These are phyloP conservation scores for Apteryx mantelli DNA, from an alignment of 2,113 vertebrate genomes.

Conservation along the genomic window DNA sequence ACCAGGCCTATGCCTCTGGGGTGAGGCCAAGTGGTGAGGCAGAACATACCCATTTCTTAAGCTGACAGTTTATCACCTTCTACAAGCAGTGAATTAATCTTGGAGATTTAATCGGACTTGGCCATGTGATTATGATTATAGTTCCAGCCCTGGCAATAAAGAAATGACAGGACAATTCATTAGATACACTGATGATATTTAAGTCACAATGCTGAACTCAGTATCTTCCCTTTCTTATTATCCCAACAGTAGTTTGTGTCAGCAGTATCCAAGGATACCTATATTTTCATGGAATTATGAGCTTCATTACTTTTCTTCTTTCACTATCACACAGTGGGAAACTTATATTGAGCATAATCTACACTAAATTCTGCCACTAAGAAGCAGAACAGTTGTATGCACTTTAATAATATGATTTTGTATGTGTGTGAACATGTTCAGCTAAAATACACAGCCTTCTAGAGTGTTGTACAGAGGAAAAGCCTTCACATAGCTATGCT, in stretches of 20 bases:
- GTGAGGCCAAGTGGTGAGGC: background rate
- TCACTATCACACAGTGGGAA: slow-evolving; percentile 18
- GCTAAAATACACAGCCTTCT: background rate
- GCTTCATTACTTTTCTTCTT: slow-evolving; percentile 52
- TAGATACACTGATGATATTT: slow-evolving; percentile 41
- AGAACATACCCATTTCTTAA: slow-evolving; percentile 21
- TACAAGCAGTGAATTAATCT: slow-evolving; percentile 60
- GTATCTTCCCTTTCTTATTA: slow-evolving; percentile 22
- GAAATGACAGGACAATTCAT: slow-evolving; percentile 52
- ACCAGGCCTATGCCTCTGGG: background rate
- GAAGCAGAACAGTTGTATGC: background rate
- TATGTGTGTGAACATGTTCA: background rate
- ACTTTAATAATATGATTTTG: slow-evolving; percentile 16
- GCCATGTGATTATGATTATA: slow-evolving; percentile 10
- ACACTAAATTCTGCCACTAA: slow-evolving; percentile 28
- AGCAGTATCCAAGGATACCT: slow-evolving; percentile 56
- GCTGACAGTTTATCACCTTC: slow-evolving; percentile 39
- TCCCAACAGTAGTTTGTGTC: slow-evolving; percentile 2
- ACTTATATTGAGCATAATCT: slow-evolving; percentile 27
- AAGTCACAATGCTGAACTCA: background rate
- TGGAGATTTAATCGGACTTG: slow-evolving; percentile 46
- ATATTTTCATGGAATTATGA: slow-evolving; percentile 44
- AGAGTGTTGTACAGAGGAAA: background rate
- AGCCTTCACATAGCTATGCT: background rate
- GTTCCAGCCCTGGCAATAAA: slow-evolving; percentile 35